Percentiles rank a stretch among this genome's conserved stretches.
Evolutionary conservation across 2,113 vertebrate species (phyloP).

Genomic region (Triplophysa siluroides): DNA sequence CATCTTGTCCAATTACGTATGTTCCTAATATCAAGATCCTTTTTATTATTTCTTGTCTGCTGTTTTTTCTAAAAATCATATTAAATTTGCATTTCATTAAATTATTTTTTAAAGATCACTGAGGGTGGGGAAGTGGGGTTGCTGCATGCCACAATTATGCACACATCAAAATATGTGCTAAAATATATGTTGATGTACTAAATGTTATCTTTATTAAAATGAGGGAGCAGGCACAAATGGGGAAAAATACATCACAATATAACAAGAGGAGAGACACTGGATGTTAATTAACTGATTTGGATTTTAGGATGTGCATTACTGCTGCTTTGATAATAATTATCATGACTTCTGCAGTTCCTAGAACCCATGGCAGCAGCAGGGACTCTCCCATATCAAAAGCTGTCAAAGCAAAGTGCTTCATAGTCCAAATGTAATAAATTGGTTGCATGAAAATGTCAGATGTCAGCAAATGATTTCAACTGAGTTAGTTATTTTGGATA

Average conservation of each 20-base stretch:
- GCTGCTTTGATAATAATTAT: constrained; percentile 59
- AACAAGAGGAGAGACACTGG: constrained; percentile 50
- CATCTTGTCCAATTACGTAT: constrained; percentile 68
- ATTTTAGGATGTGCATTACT: constrained; percentile 48
- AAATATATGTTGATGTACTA: constrained; percentile 47
- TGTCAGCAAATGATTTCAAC: too few species aligned
- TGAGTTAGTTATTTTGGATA: too few species aligned
- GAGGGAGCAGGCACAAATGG: constrained; percentile 15
- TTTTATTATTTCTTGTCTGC: constrained; percentile 48
- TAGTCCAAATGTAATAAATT: too few species aligned
- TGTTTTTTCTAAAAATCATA: constrained; percentile 64
- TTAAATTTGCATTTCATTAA: constrained; percentile 69
- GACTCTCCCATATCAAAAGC: constrained; percentile 53
- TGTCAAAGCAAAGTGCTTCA: constrained; percentile 53
- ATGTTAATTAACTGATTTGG: constrained; percentile 60
- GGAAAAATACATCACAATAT: constrained; percentile 46
- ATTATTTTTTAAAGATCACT: constrained; percentile 57
- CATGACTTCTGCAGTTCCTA: constrained; percentile 52
- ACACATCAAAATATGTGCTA: constrained; percentile 47
- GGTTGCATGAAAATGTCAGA: too few species aligned
- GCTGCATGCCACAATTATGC: constrained; percentile 37
- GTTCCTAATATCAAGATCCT: constrained; percentile 64
- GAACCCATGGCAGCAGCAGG: constrained; percentile 44
- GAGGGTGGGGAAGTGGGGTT: constrained; percentile 5
- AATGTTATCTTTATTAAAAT: constrained; percentile 31